phyloP scores from a whole-genome alignment of 2,888 invertebrate species.

The Prionchulus punctatus region DNA sequence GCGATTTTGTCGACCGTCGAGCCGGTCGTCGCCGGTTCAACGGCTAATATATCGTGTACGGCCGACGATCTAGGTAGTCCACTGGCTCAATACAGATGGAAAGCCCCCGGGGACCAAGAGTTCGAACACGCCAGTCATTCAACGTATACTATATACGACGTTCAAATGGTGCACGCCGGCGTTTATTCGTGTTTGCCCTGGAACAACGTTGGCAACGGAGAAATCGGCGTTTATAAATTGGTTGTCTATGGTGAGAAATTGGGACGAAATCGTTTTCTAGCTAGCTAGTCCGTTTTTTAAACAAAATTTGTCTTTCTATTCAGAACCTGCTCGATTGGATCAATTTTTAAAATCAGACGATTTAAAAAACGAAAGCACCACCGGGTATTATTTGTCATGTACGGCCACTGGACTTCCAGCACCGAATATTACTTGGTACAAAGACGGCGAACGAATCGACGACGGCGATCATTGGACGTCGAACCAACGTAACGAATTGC shows the following conservation, averaged over 20 bases:
- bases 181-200: slow-evolving; percentile 74
- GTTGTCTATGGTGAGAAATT: slow-evolving; percentile 48
- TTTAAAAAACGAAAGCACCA: neutral
- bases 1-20: neutral
- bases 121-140: neutral
- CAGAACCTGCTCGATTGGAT: slow-evolving; percentile 9
- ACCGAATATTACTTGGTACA: slow-evolving; percentile 22
- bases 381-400: slow-evolving; percentile 17
- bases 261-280: neutral
- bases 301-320: too few relatives aligned
- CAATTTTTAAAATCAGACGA: neutral
- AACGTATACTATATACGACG: slow-evolving; percentile 52
- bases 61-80: slow-evolving; percentile 69
- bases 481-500: neutral
- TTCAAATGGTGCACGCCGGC: slow-evolving; percentile 63
- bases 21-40: slow-evolving; percentile 60
- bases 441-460: slow-evolving; percentile 17
- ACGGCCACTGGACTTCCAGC: slow-evolving; percentile 26
- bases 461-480: neutral
- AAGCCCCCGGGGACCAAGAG: slow-evolving; percentile 3
- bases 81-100: slow-evolving; percentile 23
- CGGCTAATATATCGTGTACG: slow-evolving; percentile 63
- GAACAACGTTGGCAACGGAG: slow-evolving; percentile 66
- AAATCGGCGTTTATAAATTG: slow-evolving; percentile 49
- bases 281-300: too few relatives aligned